Evolutionary conservation across 2,113 vertebrate genomes (phyloP).

Genomic region (Crotalus horridus): DNA sequence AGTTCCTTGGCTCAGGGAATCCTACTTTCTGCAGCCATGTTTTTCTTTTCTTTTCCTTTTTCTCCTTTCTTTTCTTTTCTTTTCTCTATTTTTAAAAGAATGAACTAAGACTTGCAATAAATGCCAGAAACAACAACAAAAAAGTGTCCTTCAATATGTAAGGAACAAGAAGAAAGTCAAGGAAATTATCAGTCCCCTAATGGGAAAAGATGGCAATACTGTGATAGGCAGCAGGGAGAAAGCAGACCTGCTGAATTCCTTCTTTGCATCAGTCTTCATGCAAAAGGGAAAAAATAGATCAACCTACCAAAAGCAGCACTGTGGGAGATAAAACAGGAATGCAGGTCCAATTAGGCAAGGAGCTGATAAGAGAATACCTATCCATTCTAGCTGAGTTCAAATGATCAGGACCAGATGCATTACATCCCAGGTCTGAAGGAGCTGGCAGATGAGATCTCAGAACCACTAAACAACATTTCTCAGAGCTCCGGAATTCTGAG

Average conservation of each 20-base stretch:
- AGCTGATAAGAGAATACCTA: no score
- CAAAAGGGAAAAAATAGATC: neutral
- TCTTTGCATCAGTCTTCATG: neutral
- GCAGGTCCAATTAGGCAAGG: no score
- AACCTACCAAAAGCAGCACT: no score
- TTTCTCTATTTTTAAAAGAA: neutral
- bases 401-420: no score
- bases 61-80: no score
- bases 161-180: neutral
- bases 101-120: neutral
- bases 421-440: no score
- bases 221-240: neutral
- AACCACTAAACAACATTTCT: no score
- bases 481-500: no score
- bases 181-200: neutral
- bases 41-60: neutral
- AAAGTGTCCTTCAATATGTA: neutral
- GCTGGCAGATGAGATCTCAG: no score
- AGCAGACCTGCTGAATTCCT: neutral
- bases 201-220: neutral
- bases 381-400: no score
- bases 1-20: neutral
- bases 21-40: neutral
- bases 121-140: neutral
- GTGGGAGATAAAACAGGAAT: no score